Evolutionary conservation across 35 echinoderm and acorn worm genomes (phyloP), one percentile per base, ranked within the genome.

Genomic region (Apostichopus parvimensis): DNA sequence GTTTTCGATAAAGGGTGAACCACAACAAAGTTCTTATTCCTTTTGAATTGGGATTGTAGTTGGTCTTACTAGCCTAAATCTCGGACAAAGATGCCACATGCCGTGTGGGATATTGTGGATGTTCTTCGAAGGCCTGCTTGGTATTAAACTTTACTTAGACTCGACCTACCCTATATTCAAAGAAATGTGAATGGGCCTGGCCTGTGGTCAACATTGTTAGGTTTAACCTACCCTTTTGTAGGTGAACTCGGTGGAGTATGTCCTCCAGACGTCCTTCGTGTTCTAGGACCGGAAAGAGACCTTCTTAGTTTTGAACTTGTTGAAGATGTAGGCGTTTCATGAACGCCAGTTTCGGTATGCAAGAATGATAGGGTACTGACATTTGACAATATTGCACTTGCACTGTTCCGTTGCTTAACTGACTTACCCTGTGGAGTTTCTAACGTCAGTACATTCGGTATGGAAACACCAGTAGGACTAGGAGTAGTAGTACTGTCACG

Each of bases 181-280:
- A 34, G 28, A 34, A 34, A 34, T 34, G 28, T 1, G 28, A 34
- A 34, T 34, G 25, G 25, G 25, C 25, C 25, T 25, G 28, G 28
- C 28, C 28, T 34, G 28, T 0, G 28, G 28, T 1, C 28, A 34
- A 34, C 28, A 34, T 34, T 34, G 28, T 34, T 34, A 34, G 28
- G 8, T 68, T 68, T 17, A 65, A 9, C 55, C 3, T 87, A 87
- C 84, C 84, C 84, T 22, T 87, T 87, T 0, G 84, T 87, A 9
- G 84, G 84, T 62, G 84, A 87, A 18, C 84, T 87, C 64, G 84
- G 84, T 61, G 84, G 84, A 17, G 84, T 87, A 20, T 55, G 14
- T 28, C 84, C 59, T 7, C 84, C 84, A 87, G 84, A 87, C 58
- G 58, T 25, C 84, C 84, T 59, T 8, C 84, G 54, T 6, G 84